Evolutionary conservation across 2,888 invertebrate species (phyloP).

Genomic region (Lissonota sp.): DNA sequence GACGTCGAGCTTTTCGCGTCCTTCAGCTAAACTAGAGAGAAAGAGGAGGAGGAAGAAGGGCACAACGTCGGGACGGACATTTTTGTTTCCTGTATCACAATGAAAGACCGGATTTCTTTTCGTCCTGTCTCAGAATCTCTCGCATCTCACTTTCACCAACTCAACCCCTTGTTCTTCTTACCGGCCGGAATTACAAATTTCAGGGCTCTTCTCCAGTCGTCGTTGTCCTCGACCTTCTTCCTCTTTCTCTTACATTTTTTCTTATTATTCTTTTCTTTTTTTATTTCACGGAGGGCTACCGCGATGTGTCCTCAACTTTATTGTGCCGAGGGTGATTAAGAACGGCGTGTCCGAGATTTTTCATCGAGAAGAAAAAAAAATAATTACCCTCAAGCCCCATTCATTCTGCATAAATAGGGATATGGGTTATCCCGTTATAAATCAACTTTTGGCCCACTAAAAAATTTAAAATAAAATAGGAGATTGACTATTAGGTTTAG

Average conservation of each 20-base stretch:
- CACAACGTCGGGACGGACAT: constrained; percentile 70
- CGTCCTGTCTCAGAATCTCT: constrained; percentile 62
- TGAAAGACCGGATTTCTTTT: constrained; percentile 80
- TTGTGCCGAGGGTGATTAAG: constrained; percentile 63
- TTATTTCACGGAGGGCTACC: constrained; percentile 36
- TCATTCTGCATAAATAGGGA: background rate
- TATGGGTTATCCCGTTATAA: background rate
- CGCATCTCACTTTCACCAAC: constrained; percentile 35
- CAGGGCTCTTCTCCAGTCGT: constrained; percentile 68
- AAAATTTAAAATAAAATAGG: too few species aligned
- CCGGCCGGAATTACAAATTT: constrained; percentile 81
- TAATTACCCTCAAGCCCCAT: constrained; percentile 19
- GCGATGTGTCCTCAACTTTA: constrained; percentile 54
- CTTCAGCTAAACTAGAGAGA: constrained; percentile 67
- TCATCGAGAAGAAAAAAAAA: constrained; percentile 39
- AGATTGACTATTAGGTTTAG: too few species aligned
- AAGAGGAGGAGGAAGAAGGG: constrained; percentile 59
- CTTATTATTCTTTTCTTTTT: constrained; percentile 32
- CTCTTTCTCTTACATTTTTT: constrained; percentile 4
- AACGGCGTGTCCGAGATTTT: constrained; percentile 56
- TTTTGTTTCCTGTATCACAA: constrained; percentile 79
- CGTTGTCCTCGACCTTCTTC: constrained; percentile 61
- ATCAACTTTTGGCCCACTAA: too few species aligned
- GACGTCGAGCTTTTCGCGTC: constrained; percentile 45
- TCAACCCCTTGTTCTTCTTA: constrained; percentile 74